phyloP scores from a whole-genome alignment of 2,888 invertebrate species.

The Apodemia duryi region DNA sequence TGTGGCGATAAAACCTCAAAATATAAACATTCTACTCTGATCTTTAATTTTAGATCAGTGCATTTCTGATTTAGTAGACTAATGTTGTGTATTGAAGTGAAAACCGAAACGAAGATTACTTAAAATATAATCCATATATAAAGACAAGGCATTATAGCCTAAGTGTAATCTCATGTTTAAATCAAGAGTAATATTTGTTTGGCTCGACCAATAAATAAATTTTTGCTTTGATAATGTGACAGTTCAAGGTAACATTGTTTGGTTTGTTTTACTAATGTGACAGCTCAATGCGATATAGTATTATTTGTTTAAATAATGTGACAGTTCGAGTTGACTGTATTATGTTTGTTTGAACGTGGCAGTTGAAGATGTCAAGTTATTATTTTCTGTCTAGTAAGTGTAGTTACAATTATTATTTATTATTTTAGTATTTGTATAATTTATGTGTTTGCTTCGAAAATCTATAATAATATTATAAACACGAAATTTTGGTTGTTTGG shows the following conservation, averaged over 20 bases:
- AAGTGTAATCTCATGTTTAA: not conserved
- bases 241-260: not conserved
- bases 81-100: not conserved
- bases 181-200: not conserved
- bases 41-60: constrained; percentile 7
- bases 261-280: not conserved
- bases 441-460: too few relatives aligned
- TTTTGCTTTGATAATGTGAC: not conserved
- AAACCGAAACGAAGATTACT: not conserved
- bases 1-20: not conserved
- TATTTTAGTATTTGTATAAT: too few relatives aligned
- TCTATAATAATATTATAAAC: too few relatives aligned
- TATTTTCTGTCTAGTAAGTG: not conserved
- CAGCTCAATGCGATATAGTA: not conserved
- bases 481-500: too few relatives aligned
- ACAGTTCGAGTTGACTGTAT: not conserved
- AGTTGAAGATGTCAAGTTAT: not conserved
- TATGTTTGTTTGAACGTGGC: not conserved
- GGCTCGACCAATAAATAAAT: not conserved
- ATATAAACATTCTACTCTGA: not conserved
- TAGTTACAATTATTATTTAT: too few relatives aligned
- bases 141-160: not conserved
- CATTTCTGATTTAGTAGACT: not conserved
- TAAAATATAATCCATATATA: not conserved
- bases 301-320: not conserved